These are phyloP conservation scores for Polydrusus pterygomalis DNA, from an alignment of 2,888 invertebrate genomes.

Conservation along the genomic window DNA sequence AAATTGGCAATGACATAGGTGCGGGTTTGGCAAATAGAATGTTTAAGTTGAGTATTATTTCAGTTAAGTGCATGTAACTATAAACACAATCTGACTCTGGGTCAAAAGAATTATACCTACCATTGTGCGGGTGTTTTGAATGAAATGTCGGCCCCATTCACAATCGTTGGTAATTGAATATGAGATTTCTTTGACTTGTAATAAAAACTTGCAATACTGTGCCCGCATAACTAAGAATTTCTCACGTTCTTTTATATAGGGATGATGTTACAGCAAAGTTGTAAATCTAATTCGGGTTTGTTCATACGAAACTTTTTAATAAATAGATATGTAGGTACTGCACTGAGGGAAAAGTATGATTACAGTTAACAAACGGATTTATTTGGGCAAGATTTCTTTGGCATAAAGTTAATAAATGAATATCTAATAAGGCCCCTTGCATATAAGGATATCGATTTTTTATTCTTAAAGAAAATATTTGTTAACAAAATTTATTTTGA, in stretches of 20 bases:
- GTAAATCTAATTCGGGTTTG: background rate
- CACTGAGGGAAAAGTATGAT: too few relatives aligned
- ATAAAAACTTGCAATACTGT: constrained; percentile 1
- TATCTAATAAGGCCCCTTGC: too few relatives aligned
- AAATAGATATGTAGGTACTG: too few relatives aligned
- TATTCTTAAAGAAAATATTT: too few relatives aligned
- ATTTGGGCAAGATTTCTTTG: too few relatives aligned
- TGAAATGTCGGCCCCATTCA: constrained; percentile 26
- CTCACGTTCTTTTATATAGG: constrained; percentile 14
- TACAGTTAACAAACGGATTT: too few relatives aligned
- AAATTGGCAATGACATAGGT: constrained; percentile 1
- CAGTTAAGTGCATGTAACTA: background rate
- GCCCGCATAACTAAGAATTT: constrained; percentile 28
- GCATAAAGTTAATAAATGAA: too few relatives aligned
- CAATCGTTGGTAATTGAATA: constrained; percentile 21
- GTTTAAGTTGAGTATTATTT: background rate
- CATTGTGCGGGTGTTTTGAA: constrained; percentile 34
- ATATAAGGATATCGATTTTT: too few relatives aligned
- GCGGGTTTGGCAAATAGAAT: background rate
- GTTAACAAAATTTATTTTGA: too few relatives aligned
- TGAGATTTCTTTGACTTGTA: constrained; percentile 32
- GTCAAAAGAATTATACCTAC: background rate
- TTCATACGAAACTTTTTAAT: too few relatives aligned
- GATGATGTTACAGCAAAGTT: background rate
- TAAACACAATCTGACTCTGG: background rate